Percentiles rank a stretch among this genome's conserved stretches.
These are phyloP conservation scores for Diadema setosum DNA, from an alignment of 35 echinoderm and acorn worm genomes.

Conservation along the genomic window DNA sequence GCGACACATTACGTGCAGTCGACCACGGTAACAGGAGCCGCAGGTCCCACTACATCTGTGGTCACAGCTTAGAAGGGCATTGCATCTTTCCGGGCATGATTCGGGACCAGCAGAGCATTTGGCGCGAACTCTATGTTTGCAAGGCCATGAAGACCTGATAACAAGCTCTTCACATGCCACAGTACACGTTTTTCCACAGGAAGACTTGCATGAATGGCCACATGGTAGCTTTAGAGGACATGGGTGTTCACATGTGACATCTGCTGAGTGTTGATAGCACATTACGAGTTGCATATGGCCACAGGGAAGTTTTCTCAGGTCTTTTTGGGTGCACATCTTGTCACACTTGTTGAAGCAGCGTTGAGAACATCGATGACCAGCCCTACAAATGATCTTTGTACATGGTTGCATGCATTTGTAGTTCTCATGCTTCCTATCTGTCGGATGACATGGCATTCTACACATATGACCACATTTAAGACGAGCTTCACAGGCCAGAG, in stretches of 20 bases:
- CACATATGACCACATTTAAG: slow-evolving; percentile 83
- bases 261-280: slow-evolving; percentile 26
- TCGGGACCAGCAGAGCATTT: slow-evolving; percentile 53
- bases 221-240: slow-evolving; percentile 37
- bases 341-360: slow-evolving; percentile 39
- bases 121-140: slow-evolving; percentile 60
- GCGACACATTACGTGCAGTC: slow-evolving; percentile 51
- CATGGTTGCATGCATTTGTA: slow-evolving; percentile 71
- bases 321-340: background rate
- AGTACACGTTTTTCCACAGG: slow-evolving; percentile 75
- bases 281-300: slow-evolving; percentile 25
- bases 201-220: slow-evolving; percentile 53
- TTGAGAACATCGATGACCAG: slow-evolving; percentile 40
- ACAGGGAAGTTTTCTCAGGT: slow-evolving; percentile 36
- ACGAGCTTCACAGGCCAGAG: slow-evolving; percentile 36
- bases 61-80: slow-evolving; percentile 38
- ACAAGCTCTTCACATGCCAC: slow-evolving; percentile 12
- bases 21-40: slow-evolving; percentile 31
- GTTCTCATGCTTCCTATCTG: slow-evolving; percentile 52
- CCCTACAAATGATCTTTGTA: background rate
- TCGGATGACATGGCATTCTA: slow-evolving; percentile 65
- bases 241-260: slow-evolving; percentile 17
- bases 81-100: slow-evolving; percentile 43
- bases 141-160: slow-evolving; percentile 1
- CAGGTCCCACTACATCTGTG: slow-evolving; percentile 60